Base-by-base conservation (phyloP, 1,140 invertebrate species). In the Chironomus tepperi region DNA sequence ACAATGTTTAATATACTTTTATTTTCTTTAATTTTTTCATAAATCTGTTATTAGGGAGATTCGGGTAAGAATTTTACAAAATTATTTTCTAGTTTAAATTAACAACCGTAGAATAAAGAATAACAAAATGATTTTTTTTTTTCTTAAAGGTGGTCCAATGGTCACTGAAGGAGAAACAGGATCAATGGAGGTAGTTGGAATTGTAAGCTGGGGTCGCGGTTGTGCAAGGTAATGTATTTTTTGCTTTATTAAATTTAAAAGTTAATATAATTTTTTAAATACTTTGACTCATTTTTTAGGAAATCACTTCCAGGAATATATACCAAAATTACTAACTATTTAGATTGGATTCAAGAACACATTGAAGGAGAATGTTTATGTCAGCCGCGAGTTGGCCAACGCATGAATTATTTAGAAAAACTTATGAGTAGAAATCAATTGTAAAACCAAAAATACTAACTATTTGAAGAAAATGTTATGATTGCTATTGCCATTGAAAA, bases 151-250 rank as follows among this genome's bases (percentile, higher is more conserved):
- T 73, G 87, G 87, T 7, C 85, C 87, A n/a, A 78, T 87, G 34
- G 79, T 84, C 73, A 83, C 83, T 15, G 84, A 79, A 79, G 82
- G 78, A 77, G 78, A 75, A 8, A 77, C 73, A 9, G 85, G 85
- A 24, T 81, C 84, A 42, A 80, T 85, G 76, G 84, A 87, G 81
- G 76, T 87, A 16, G 81, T 87, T 43, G 88, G 88, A n/a, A 85
- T 92, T 1, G 89, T 91, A 2, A 91, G 90, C 0, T 92, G 92
- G 90, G 94, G 93, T 0, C 84, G 89, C 67, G 91, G 91, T 0
- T 93, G 91, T 78, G 64, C 65, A 2, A 57, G 47, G 47, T 57
- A 12, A 57, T n/a, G 47, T 57, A 57, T n/a, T n/a, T n/a, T n/a
- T n/a, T n/a, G n/a, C n/a, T n/a, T n/a, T n/a, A n/a, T n/a, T n/a